Evolutionary conservation across 2,888 invertebrate genomes (phyloP), one percentile per base, ranked within the genome.

Genomic region (Rhyacophila evoluta): DNA sequence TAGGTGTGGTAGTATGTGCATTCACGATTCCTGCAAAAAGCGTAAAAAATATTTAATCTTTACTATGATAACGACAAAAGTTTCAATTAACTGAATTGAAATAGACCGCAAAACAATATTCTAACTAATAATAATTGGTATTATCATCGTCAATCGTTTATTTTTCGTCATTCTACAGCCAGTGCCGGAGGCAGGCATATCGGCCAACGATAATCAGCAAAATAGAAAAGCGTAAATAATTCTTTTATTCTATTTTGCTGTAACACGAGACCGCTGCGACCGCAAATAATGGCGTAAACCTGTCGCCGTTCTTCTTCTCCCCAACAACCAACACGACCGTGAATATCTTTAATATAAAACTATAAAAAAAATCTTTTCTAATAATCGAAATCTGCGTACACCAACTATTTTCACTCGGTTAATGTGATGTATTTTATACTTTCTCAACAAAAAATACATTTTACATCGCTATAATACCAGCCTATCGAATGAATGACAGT

Each of bases 241-340:
- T 38, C 36, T 2, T 39, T 29, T 29, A 74, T 79, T 77, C 74
- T 79, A 74, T 38, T 55, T 74, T 73, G 78, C 81, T 78, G 29
- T 33, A 33, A 55, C 55, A 38, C 37, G 6, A 15, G 25, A 29
- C 6, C 6, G 69, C 69, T 12, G 4, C n/a, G 33, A 69, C 29
- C 29, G 29, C 69, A 69, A 69, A 33, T 69, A 29, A 27, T 69
- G 69, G 4, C 29, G 28, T 8, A 69, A 29, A 69, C 29, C 29
- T 69, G 69, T 25, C 55, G 55, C 55, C 15, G 10, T 55, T 2
- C 29, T 33, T 8, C 10, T 25, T 55, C 55, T 55, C 15, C 39
- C 39, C 39, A 4, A 12, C 12, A 12, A 55, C 19, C 55, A 55
- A 10, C 55, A 55, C 55, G 55, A 55, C 55, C 25, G 55, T 55